These are phyloP conservation scores for Pterocles orientalis DNA, from an alignment of 2,113 vertebrate species.

Conservation along the genomic window DNA sequence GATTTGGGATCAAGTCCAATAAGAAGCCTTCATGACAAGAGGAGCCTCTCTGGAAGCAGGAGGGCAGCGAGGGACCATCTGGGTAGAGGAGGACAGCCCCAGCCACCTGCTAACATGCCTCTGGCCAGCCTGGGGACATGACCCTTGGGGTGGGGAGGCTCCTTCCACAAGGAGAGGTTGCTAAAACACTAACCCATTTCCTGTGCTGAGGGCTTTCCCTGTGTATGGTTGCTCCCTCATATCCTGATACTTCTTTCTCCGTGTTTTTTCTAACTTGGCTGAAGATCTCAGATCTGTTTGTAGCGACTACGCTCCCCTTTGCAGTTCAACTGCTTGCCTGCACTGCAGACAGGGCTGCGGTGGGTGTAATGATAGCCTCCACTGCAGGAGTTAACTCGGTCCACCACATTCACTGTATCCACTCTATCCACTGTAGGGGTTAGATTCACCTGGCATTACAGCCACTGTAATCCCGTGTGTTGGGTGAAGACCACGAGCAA, in stretches of 20 bases:
- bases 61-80: neutral
- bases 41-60: neutral
- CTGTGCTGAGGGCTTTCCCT: neutral
- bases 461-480: neutral
- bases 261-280: neutral
- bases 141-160: neutral
- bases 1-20: slow-evolving; percentile 1
- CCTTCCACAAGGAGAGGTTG: neutral
- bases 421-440: fast-evolving
- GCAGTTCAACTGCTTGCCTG: fast-evolving
- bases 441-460: neutral
- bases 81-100: neutral
- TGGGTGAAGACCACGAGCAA: neutral
- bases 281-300: neutral
- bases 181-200: neutral
- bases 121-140: neutral
- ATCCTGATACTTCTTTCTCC: neutral
- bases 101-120: neutral
- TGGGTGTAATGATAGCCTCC: fast-evolving
- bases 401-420: neutral
- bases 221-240: neutral
- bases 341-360: neutral
- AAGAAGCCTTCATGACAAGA: neutral
- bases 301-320: fast-evolving
- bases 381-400: neutral